Evolutionary conservation across 2,797 vertebrate species (phyloP).

Genomic region (Tamandua tetradactyla): DNA sequence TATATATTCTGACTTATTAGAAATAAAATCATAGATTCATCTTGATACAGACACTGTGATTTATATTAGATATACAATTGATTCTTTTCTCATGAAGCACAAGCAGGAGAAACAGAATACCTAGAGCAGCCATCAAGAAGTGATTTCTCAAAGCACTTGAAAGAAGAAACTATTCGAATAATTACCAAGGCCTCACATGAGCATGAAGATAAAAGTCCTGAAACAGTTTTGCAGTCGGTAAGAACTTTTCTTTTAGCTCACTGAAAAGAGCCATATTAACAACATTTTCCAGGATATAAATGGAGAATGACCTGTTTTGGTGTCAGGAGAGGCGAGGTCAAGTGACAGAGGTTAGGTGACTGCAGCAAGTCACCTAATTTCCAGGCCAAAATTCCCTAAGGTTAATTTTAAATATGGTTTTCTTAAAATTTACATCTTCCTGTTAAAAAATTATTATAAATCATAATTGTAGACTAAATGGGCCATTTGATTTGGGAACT

Average conservation of each 20-base stretch:
- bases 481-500: constrained; percentile 5
- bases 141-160: constrained; percentile 93
- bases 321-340: neutral
- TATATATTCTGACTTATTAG: constrained; percentile 19
- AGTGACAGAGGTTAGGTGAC: neutral
- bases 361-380: neutral
- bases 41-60: constrained; percentile 10
- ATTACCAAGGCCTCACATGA: constrained; percentile 93
- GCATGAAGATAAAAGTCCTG: constrained; percentile 92
- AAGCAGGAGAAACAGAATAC: constrained; percentile 94
- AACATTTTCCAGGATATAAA: neutral
- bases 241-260: constrained; percentile 79
- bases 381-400: neutral
- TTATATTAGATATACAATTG: constrained; percentile 66
- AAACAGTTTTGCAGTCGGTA: constrained; percentile 93
- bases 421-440: neutral
- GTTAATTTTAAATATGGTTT: neutral
- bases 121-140: constrained; percentile 96
- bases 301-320: neutral
- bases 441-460: constrained; percentile 2
- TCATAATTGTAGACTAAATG: neutral
- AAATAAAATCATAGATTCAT: constrained; percentile 29
- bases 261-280: neutral
- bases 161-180: constrained; percentile 94
- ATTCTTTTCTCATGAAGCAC: constrained; percentile 85